Base-by-base conservation (phyloP, 2,797 vertebrate species). In the Picus viridis region DNA sequence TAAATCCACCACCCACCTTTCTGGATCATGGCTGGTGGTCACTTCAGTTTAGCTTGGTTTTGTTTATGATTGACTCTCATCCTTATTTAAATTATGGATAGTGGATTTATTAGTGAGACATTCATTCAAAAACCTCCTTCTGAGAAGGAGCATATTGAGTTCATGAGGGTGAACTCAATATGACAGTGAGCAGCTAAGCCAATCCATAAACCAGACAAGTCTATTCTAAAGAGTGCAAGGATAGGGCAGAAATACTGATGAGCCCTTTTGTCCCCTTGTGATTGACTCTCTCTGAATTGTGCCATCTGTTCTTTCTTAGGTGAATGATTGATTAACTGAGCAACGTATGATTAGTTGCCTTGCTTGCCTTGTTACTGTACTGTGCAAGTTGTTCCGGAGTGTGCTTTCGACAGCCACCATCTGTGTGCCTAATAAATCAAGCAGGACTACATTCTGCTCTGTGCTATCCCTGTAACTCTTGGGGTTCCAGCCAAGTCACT, bases 261-360 rank as follows among this genome's bases (percentile, higher is more conserved):
- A 95, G 18, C 13, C 12, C 45, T 74, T 88, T 62, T 68, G 54
- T 64, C 64, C 64, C 22, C 30, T 88, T 67, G n/a, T 24, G 78
- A 82, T 57, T 68, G 80, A 82, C 36, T 82, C 59, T 54, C 81
- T 59, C 76, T 93, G 49, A 88, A 82, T 86, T 76, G 64, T 88
- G 45, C 80, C 88, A 93, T 94, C 86, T 96, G 83, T 49, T 91
- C 77, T 86, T 89, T 67, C 47, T 70, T 54, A 68, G 83, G 53
- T 84, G 86, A 91, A 91, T 90, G 90, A 95, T 80, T 83, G 78
- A 93, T 93, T 90, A 92, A 75, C 36, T 74, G 64, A 90, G 61
- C 32, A 90, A 88, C 88, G 68, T 84, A 79, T 57, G 87, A 93
- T 81, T 86, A 73, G 83, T 84, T 61, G 22, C 58, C 58, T 92